phyloP scores from a whole-genome alignment of 2,888 invertebrate species.

The Dynastes maya region DNA sequence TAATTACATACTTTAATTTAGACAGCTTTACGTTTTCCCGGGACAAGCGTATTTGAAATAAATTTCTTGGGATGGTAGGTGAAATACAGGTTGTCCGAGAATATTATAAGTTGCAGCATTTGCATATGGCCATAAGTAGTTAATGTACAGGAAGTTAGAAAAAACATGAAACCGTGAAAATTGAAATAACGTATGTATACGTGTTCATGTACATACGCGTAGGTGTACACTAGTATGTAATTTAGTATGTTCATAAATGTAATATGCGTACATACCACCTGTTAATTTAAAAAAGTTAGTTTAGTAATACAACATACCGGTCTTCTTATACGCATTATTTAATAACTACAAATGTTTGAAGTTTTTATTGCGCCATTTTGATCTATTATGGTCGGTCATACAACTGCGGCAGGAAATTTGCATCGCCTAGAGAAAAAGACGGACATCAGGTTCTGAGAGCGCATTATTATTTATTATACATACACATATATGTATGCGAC shows the following conservation, averaged over 20 bases:
- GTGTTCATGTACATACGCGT: not conserved
- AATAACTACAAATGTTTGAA: conserved; percentile 41
- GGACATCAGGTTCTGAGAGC: conserved; percentile 32
- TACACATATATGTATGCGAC: conserved; percentile 5
- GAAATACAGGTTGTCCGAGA: conserved; percentile 7
- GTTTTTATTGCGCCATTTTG: conserved; percentile 35
- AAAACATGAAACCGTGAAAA: conserved; percentile 15
- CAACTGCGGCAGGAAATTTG: conserved; percentile 53
- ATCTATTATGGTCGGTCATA: conserved; percentile 56
- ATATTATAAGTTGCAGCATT: not conserved
- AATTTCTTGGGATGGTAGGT: not conserved
- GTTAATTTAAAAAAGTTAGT: conserved; percentile 40
- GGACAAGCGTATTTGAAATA: conserved; percentile 3
- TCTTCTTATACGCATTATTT: conserved; percentile 28
- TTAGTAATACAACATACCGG: conserved; percentile 31
- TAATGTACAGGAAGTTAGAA: not conserved
- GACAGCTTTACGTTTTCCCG: not conserved
- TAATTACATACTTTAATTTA: not conserved
- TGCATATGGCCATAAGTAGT: conserved; percentile 20
- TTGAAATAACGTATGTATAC: conserved; percentile 18
- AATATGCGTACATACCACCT: conserved; percentile 41
- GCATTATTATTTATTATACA: conserved; percentile 42
- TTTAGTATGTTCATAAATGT: conserved; percentile 46
- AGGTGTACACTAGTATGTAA: conserved; percentile 10
- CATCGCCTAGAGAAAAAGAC: conserved; percentile 50